Evolutionary conservation across 2,888 invertebrate genomes (phyloP).

Genomic region (Malacosoma neustria): DNA sequence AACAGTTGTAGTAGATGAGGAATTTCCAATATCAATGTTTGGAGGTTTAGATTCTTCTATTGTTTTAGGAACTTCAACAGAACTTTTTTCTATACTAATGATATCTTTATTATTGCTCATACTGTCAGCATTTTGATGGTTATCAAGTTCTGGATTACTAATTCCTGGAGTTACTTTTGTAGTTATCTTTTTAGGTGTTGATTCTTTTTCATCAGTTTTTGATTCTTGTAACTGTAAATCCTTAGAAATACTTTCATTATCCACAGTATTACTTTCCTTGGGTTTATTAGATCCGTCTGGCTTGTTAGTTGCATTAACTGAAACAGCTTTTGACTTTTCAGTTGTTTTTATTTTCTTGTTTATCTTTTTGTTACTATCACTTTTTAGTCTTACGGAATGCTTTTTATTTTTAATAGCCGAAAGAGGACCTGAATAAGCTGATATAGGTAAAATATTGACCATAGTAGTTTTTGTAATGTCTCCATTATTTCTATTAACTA

Average conservation of each 20-base stretch:
- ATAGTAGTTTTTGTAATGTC: conserved; percentile 66
- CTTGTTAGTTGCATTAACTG: conserved; percentile 34
- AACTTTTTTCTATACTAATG: neutral
- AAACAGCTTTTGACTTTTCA: neutral
- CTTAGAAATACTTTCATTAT: neutral
- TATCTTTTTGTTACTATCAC: conserved; percentile 23
- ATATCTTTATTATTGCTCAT: neutral
- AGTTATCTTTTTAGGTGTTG: conserved; percentile 4
- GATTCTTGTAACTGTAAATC: neutral
- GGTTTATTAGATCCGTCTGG: conserved; percentile 13
- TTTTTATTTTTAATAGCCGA: conserved; percentile 52
- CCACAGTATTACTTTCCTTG: neutral
- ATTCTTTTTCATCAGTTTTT: neutral
- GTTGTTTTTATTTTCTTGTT: conserved; percentile 24
- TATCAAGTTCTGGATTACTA: conserved; percentile 10
- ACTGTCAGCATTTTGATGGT: conserved; percentile 4
- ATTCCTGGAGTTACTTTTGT: neutral
- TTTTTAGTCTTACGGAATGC: conserved; percentile 34
- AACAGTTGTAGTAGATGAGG: neutral
- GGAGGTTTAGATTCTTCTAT: neutral
- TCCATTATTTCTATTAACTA: conserved; percentile 43
- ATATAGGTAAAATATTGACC: conserved; percentile 66
- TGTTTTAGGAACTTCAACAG: neutral
- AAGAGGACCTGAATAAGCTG: conserved; percentile 60
- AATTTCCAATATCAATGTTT: neutral